phyloP scores from a whole-genome alignment of 2,113 vertebrate genomes.

The Phoenicopterus ruber region DNA sequence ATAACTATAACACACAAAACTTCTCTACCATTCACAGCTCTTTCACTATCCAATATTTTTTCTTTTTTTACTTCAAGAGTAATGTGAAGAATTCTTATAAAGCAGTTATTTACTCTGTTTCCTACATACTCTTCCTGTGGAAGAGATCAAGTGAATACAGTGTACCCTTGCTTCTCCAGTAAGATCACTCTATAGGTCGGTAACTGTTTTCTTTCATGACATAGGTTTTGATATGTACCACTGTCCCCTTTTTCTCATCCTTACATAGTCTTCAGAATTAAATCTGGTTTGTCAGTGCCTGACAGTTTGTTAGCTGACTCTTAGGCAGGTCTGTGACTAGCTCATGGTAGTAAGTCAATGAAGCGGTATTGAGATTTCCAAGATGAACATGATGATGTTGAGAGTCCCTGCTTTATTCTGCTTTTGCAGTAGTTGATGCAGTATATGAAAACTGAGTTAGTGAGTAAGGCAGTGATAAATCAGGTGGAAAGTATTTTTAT shows the following conservation, averaged over 20 bases:
- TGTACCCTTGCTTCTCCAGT: not conserved
- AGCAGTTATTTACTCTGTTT: not conserved
- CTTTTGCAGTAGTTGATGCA: not conserved
- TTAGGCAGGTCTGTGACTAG: not conserved
- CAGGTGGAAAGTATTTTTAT: not conserved
- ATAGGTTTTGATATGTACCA: not conserved
- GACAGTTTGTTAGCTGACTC: not conserved
- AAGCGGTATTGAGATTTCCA: not conserved
- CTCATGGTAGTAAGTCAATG: not conserved
- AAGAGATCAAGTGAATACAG: not conserved
- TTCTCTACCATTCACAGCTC: not conserved
- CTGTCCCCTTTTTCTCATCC: not conserved
- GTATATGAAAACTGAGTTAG: not conserved
- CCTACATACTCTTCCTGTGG: not conserved
- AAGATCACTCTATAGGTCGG: not conserved
- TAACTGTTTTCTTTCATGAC: not conserved
- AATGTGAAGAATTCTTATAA: not conserved
- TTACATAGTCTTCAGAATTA: not conserved
- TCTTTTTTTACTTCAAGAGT: not conserved
- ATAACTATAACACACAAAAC: not conserved
- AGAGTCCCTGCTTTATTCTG: not conserved
- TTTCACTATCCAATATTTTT: not conserved
- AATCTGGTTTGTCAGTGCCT: not conserved
- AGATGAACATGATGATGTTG: not conserved
- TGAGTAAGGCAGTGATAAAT: not conserved